Evolutionary conservation across 2,888 invertebrate genomes (phyloP).

Genomic region (Nephrotoma flavescens): DNA sequence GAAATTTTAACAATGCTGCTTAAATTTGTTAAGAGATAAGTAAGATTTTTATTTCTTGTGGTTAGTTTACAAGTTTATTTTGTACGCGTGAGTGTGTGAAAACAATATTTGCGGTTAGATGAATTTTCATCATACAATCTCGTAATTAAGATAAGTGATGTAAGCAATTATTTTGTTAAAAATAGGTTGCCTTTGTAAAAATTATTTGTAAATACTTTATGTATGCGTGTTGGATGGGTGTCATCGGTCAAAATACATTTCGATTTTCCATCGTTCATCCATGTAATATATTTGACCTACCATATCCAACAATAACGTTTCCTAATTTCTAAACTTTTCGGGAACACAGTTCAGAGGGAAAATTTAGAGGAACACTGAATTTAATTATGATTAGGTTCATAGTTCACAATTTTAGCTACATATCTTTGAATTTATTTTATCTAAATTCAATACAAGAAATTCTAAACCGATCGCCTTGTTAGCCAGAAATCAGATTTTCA

Average conservation of each 20-base stretch:
- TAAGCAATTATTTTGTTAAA: not conserved
- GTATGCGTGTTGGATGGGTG: not conserved
- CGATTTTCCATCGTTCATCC: too few relatives aligned
- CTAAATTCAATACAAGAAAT: too few relatives aligned
- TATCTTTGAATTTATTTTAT: too few relatives aligned
- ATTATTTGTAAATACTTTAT: not conserved
- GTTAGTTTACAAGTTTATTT: not conserved
- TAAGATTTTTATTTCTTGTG: not conserved
- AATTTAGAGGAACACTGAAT: too few relatives aligned
- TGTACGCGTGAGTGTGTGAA: not conserved
- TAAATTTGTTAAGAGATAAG: not conserved
- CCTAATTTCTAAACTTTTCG: too few relatives aligned
- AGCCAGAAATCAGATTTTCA: too few relatives aligned
- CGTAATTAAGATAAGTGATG: not conserved
- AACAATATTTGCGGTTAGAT: not conserved
- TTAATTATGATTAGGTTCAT: too few relatives aligned
- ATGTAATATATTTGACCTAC: too few relatives aligned
- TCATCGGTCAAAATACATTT: not conserved
- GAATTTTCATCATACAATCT: not conserved
- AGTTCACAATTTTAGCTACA: too few relatives aligned
- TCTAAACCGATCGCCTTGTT: too few relatives aligned
- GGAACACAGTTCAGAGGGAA: too few relatives aligned
- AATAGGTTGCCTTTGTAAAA: not conserved
- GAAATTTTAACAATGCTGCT: not conserved
- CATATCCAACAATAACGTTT: too few relatives aligned